A percentile compares a stretch with the other conserved stretches of the same genome.
Evolutionary conservation across 2,888 invertebrate species (phyloP).

Genomic region (Heliconius ismenius): DNA sequence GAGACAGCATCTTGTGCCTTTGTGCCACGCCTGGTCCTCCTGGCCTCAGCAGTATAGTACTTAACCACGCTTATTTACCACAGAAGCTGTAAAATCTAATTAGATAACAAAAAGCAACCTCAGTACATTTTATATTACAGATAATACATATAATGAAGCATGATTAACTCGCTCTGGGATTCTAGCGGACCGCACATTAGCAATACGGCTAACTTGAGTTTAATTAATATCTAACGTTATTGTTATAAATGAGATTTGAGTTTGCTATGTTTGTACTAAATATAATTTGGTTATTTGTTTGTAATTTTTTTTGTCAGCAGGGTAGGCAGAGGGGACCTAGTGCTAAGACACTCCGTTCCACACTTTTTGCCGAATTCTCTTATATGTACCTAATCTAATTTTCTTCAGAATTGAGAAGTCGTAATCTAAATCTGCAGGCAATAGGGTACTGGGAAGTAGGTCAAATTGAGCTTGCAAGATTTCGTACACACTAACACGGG

Average conservation of each 20-base stretch:
- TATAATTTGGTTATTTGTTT: neutral
- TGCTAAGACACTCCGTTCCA: no score
- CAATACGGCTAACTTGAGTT: conserved; percentile 16
- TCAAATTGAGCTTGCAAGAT: no score
- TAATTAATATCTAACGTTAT: conserved; percentile 19
- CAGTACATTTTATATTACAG: neutral
- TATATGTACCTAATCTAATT: no score
- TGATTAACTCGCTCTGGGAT: conserved; percentile 17
- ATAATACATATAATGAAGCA: neutral
- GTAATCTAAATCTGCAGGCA: no score
- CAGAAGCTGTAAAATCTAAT: neutral
- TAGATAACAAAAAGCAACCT: neutral
- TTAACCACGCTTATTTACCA: neutral
- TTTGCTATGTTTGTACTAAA: neutral
- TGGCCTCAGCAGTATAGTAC: no score
- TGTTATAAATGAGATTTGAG: conserved; percentile 4
- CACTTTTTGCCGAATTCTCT: no score
- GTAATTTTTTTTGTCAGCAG: neutral
- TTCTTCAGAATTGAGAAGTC: no score
- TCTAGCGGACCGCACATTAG: conserved; percentile 15
- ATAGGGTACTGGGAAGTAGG: no score
- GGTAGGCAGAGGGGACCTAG: no score
- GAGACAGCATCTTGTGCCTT: no score
- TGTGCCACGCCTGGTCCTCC: no score
- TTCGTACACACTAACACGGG: no score